Base-by-base conservation (phyloP, 2,888 invertebrate genomes). In the Elgonia sp. region DNA sequence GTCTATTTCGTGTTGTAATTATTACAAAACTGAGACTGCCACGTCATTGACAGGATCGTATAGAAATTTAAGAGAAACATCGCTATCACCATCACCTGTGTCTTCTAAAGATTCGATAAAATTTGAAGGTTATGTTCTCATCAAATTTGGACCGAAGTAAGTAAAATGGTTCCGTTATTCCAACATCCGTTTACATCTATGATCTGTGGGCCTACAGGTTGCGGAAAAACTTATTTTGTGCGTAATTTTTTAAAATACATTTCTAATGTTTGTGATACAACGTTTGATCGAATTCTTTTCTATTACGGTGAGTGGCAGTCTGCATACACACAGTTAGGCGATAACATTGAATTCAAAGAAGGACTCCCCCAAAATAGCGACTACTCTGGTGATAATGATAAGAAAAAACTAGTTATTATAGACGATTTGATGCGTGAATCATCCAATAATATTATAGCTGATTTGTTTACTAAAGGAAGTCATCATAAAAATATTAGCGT, bases 391-490 rank as follows among this genome's bases (percentile, higher is more conserved):
- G 55, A 57, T 57, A 1, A 4, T n/a, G 14, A 7, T 12, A 4
- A 12, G 10, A 5, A 5, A 3, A 8, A 65, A 40, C 39, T 65
- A 40, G 2, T 65, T 14, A 81, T 86, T 10, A 81, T 86, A n/a
- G 82, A 86, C 12, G 86, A 87, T 69, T 37, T 87, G 6, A 75
- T 84, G 73, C 65, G 75, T 12, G 79, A 86, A 69, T 79, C 86
- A 0, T 86, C 79, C 7, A 86, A 73, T 40, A 62, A 29, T 2
- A 42, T 20, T 0, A 76, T 91, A 39, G 80, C 89, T 0, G 88
- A 91, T 86, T 87, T 90, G 4, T 91, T 91, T 79, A 89, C 89
- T 1, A 91, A 90, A 73, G 90, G 90, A 0, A 88, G 89, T 37
- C 89, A 90, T 76, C 89, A 90, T 46, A 46, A 46, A 46, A 46